A percentile compares a stretch with the other conserved stretches of the same genome.
phyloP scores from a whole-genome alignment of 2,888 invertebrate genomes.

The Paralinhomoeus sp. region DNA sequence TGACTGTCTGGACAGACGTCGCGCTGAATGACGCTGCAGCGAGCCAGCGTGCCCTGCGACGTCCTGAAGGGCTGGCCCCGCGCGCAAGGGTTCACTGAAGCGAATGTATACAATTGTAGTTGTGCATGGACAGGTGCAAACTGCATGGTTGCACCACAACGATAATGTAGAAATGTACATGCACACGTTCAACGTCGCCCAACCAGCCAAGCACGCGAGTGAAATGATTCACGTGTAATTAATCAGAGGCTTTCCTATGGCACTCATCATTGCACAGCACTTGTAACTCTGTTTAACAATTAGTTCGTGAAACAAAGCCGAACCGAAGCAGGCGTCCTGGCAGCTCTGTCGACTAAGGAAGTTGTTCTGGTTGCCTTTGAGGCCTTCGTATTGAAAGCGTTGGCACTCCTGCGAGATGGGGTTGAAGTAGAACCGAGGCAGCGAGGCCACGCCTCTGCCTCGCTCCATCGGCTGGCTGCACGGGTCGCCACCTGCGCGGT shows the following conservation, averaged over 20 bases:
- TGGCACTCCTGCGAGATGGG: background rate
- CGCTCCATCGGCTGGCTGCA: constrained; percentile 2
- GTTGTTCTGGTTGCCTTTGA: constrained; percentile 8
- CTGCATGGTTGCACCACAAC: no score
- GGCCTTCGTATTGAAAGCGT: constrained; percentile 4
- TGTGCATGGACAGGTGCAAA: no score
- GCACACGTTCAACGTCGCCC: no score
- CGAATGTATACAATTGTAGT: no score
- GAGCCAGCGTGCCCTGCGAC: background rate
- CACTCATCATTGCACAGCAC: background rate
- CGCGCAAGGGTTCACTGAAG: constrained; percentile 1
- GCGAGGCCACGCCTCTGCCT: constrained; percentile 3
- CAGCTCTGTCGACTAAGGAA: constrained; percentile 6
- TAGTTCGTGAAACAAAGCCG: background rate
- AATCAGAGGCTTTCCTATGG: background rate
- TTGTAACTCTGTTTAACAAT: background rate
- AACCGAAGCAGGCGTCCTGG: constrained; percentile 4
- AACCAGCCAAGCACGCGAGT: no score
- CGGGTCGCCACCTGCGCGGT: constrained; percentile 5
- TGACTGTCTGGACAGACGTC: background rate
- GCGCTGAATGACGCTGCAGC: background rate
- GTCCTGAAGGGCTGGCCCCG: background rate
- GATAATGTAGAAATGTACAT: no score
- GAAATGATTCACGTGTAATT: background rate
- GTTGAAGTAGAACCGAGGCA: constrained; percentile 6